Base-by-base conservation (phyloP, 2,888 invertebrate genomes). In the Thecocarcelia acutangulata region DNA sequence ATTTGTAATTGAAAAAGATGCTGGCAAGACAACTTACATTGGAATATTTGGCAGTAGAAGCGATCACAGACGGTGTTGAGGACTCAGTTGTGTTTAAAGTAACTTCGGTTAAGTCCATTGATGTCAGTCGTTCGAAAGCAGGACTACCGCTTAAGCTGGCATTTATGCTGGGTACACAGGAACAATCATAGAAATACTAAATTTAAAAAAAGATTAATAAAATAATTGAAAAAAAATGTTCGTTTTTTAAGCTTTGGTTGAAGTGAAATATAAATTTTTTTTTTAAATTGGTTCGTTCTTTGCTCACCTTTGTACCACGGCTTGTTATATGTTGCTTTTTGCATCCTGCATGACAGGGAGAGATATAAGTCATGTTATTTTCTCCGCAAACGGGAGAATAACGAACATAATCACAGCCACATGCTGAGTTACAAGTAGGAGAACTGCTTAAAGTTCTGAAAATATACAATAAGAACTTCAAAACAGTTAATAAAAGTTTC, bases 301-400 rank as follows among this genome's bases (percentile, higher is more conserved):
- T 4, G 40, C 83, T 78, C 54, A 92, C 91, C 90, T 92, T 92
- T 33, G 89, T 89, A 40, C 92, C 92, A 83, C 92, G 91, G 3
- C 86, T 33, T 0, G 87, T 87, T 11, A 87, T 87, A 48, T 90
- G 87, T 83, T 91, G 89, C 24, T 89, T 89, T 63, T 90, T 92
- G 87, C 96, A 96, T 5, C 96, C 96, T 19, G 96, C 96, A 87
- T 95, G 95, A 87, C 96, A 96, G 5, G 96, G 94, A 0, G 95
- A 95, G 85, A 95, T 96, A 87, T 93, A 96, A 2, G 94, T 94
- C 84, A 93, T 92, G 0, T 93, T 92, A 81, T 93, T 93, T 82
- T 93, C 92, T 4, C 93, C 93, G 86, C 95, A 95, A 0, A 96
- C 94, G 0, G 95, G 95, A 63, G 94, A 94, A 87, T 94, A 95